Evolutionary conservation across 2,113 vertebrate genomes (phyloP).

Genomic region (Daubentonia madagascariensis): DNA sequence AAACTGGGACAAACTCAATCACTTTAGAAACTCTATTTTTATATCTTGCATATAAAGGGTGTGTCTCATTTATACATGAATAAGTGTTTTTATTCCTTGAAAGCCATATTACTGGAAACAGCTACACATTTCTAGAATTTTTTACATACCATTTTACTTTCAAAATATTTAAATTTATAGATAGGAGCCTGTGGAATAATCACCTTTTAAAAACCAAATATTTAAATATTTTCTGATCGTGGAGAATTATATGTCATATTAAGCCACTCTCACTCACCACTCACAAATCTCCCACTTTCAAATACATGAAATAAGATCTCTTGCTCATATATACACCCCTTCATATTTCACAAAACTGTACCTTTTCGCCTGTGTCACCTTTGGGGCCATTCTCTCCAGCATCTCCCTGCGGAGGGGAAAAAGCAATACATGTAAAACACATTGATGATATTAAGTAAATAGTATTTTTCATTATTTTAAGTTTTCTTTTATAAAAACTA

Average conservation of each 20-base stretch:
- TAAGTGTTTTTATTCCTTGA: not conserved
- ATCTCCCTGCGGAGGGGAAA: slow-evolving; percentile 87
- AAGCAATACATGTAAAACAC: not conserved
- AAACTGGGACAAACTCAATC: not conserved
- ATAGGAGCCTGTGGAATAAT: not conserved
- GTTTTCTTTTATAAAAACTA: not conserved
- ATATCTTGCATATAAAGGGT: not conserved
- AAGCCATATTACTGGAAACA: not conserved
- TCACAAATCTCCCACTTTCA: not conserved
- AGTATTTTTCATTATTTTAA: not conserved
- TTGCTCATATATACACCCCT: not conserved
- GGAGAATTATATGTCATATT: not conserved
- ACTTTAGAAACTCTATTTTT: not conserved
- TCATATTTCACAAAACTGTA: slow-evolving; percentile 71
- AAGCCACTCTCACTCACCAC: not conserved
- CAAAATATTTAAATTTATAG: not conserved
- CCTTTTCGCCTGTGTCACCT: slow-evolving; percentile 94
- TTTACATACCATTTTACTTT: not conserved
- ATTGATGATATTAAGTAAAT: not conserved
- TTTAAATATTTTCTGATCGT: not conserved
- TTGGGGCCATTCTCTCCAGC: slow-evolving; percentile 92
- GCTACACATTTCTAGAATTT: not conserved
- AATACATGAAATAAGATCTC: not conserved
- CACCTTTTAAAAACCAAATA: not conserved
- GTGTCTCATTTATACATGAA: not conserved